Evolutionary conservation across 2,888 invertebrate genomes (phyloP).

Genomic region (Empis livida): DNA sequence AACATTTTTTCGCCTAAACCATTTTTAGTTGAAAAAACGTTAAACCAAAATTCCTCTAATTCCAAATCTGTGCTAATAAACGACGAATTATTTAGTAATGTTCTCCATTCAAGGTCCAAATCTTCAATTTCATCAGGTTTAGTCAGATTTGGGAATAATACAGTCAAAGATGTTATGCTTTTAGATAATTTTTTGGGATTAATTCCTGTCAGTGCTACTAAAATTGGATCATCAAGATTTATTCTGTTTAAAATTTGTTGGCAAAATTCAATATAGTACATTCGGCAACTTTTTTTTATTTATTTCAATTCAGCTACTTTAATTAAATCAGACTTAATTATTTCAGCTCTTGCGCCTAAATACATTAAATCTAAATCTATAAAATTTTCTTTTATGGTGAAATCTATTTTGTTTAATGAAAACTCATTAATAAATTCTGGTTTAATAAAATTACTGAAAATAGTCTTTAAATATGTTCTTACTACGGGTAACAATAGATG

Average conservation of each 20-base stretch:
- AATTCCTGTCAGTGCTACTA: constrained; percentile 4
- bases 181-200: constrained; percentile 3
- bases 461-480: no score
- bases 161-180: no score
- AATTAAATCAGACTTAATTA: not conserved
- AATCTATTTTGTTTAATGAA: no score
- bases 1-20: constrained; percentile 4
- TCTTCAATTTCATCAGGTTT: constrained; percentile 4
- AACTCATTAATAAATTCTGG: no score
- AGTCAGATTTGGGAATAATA: not conserved
- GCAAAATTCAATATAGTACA: constrained; percentile 6
- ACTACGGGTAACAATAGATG: no score
- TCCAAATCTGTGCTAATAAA: constrained; percentile 2
- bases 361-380: not conserved
- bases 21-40: constrained; percentile 7
- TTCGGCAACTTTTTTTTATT: constrained; percentile 5
- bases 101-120: constrained; percentile 9
- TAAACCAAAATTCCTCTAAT: constrained; percentile 5
- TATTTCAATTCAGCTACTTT: not conserved
- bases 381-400: no score
- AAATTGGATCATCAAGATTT: constrained; percentile 4
- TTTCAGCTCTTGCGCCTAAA: not conserved
- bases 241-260: constrained; percentile 5
- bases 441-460: no score
- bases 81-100: constrained; percentile 2